Percentiles rank a stretch among this genome's conserved stretches.
phyloP scores from a whole-genome alignment of 2,113 vertebrate genomes.

The Myxocyprinus asiaticus region DNA sequence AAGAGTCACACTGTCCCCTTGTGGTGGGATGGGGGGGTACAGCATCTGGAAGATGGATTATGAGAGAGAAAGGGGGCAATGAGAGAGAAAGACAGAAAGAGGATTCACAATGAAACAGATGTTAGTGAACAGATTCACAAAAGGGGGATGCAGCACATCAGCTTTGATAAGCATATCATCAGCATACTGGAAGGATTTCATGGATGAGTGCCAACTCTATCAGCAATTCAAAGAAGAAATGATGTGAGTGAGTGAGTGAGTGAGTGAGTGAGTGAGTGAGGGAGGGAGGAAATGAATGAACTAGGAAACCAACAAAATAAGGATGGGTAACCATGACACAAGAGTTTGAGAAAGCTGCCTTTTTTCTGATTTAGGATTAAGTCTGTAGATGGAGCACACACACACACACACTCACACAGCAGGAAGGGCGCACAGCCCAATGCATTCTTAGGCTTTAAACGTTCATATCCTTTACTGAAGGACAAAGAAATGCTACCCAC shows the following conservation, averaged over 20 bases:
- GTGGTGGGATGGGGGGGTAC: conserved; percentile 43
- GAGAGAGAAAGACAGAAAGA: conserved; percentile 3
- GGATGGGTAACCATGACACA: conserved; percentile 36
- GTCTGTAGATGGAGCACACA: not conserved
- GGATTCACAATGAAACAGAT: conserved; percentile 61
- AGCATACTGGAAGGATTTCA: conserved; percentile 11
- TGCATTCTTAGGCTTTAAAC: conserved; percentile 7
- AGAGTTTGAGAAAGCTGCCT: not conserved
- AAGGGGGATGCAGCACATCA: conserved; percentile 45
- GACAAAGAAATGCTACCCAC: not conserved
- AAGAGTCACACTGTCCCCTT: conserved; percentile 63
- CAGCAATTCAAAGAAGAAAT: not conserved
- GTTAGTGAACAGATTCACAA: conserved; percentile 23
- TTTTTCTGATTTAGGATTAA: conserved; percentile 32
- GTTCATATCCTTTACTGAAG: conserved; percentile 19
- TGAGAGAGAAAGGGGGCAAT: not conserved
- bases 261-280: not conserved
- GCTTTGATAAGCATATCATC: conserved; percentile 31
- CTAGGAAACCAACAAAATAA: not conserved
- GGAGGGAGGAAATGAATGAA: too few relatives aligned
- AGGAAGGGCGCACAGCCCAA: not conserved
- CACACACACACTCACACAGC: not conserved
- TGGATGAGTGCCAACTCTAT: conserved; percentile 14
- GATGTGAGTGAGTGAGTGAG: not conserved
- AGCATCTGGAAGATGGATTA: not conserved